These are phyloP conservation scores for Elephas maximus DNA, from an alignment of 2,113 vertebrate species.

Conservation along the genomic window DNA sequence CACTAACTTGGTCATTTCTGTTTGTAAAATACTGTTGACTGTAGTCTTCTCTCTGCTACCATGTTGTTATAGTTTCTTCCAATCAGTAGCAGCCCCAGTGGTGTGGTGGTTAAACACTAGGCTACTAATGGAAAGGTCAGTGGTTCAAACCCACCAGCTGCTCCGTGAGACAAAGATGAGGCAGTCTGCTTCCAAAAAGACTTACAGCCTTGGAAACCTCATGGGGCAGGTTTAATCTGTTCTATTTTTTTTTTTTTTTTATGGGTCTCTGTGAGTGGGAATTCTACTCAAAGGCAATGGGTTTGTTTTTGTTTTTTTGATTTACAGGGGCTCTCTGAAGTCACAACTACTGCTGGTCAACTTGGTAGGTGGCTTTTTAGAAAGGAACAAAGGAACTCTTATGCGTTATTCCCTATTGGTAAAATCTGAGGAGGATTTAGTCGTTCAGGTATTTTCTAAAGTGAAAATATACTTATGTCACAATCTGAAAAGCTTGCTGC, in stretches of 20 bases:
- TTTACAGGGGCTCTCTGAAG: not conserved
- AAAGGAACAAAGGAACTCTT: not conserved
- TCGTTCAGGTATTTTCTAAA: constrained; percentile 9
- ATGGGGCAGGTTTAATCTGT: no score
- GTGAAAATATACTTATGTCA: not conserved
- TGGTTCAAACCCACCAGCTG: no score
- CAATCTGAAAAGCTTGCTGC: not conserved
- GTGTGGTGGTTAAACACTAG: no score
- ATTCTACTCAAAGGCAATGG: no score
- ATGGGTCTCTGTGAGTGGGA: no score
- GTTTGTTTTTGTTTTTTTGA: not conserved
- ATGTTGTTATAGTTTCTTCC: not conserved
- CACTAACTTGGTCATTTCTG: not conserved
- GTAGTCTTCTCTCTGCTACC: not conserved
- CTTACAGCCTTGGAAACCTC: no score
- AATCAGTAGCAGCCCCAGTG: not conserved
- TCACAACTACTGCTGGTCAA: not conserved
- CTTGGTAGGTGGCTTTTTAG: not conserved
- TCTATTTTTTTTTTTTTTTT: no score
- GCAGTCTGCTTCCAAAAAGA: no score
- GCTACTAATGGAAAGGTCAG: no score
- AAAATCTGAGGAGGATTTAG: not conserved
- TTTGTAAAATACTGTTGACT: not conserved
- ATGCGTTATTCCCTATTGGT: not conserved
- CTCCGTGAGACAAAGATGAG: no score